phyloP scores from a whole-genome alignment of 2,797 vertebrate genomes.

The Falco peregrinus region DNA sequence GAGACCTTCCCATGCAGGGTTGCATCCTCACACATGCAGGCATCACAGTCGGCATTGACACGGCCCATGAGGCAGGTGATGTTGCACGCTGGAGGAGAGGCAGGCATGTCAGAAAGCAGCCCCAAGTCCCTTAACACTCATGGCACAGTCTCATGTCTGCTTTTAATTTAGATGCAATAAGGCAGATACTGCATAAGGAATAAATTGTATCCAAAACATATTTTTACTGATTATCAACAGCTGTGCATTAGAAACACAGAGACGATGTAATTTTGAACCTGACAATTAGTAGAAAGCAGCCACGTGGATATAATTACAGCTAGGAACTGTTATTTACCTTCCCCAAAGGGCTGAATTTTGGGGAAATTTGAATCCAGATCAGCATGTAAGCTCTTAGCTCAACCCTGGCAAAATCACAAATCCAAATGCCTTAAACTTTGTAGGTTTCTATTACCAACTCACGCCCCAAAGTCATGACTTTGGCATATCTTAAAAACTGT shows the following conservation, averaged over 20 bases:
- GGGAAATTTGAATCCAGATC: not conserved
- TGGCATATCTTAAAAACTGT: not conserved
- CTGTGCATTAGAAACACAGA: not conserved
- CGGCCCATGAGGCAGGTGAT: constrained; percentile 86
- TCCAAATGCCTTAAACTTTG: not conserved
- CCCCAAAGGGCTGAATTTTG: constrained; percentile 5
- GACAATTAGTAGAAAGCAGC: constrained; percentile 38
- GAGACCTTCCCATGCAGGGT: constrained; percentile 85
- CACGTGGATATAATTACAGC: constrained; percentile 49
- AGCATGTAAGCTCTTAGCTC: constrained; percentile 1
- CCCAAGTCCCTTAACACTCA: not conserved
- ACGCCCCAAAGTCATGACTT: not conserved
- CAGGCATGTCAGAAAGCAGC: not conserved
- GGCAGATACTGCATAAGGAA: not conserved
- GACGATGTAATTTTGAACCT: not conserved
- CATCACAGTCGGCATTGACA: constrained; percentile 86
- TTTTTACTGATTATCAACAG: constrained; percentile 34
- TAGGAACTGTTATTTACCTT: constrained; percentile 25
- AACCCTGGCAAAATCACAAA: not conserved
- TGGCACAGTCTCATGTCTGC: accelerated
- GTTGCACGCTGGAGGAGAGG: constrained; percentile 80
- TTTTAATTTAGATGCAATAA: constrained; percentile 43
- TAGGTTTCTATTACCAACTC: not conserved
- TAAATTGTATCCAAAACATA: constrained; percentile 13
- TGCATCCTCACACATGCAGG: constrained; percentile 91